Conservation (phyloP, 2,888 invertebrate species). For the Corbicula japonica region DNA sequence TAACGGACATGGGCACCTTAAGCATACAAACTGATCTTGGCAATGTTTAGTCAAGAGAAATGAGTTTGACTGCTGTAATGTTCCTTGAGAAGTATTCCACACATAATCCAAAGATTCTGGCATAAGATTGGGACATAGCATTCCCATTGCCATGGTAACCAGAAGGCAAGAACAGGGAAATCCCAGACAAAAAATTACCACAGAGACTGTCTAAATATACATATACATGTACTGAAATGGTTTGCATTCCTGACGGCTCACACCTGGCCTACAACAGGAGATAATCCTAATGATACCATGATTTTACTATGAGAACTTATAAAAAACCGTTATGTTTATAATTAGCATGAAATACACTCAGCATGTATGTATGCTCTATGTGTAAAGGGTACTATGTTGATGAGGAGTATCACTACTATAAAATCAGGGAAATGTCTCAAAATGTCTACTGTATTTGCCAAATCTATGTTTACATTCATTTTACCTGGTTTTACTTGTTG, state of each 20-base stretch:
- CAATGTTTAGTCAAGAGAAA: too few relatives aligned
- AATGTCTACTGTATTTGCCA: conserved; percentile 36
- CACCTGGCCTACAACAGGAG: conserved; percentile 51
- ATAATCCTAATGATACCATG: conserved; percentile 35
- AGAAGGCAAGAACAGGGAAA: conserved; percentile 23
- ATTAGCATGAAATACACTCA: conserved; percentile 44
- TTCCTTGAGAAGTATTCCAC: conserved; percentile 3
- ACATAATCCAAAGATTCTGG: conserved; percentile 30
- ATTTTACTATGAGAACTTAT: conserved; percentile 22
- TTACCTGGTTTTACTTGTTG: conserved; percentile 32
- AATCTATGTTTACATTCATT: conserved; percentile 35
- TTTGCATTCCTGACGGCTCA: conserved; percentile 54
- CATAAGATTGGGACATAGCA: conserved; percentile 26
- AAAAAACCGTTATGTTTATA: conserved; percentile 46
- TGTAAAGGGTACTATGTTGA: conserved; percentile 23
- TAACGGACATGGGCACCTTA: too few relatives aligned
- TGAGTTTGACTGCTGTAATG: too few relatives aligned
- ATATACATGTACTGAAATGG: conserved; percentile 64
- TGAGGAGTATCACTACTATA: conserved; percentile 38
- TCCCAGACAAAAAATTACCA: conserved; percentile 25
- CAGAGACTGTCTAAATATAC: conserved; percentile 23
- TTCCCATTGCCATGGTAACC: conserved; percentile 21
- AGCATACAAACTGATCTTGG: too few relatives aligned
- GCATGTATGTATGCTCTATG: conserved; percentile 39
- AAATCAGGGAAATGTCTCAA: conserved; percentile 46